These are phyloP conservation scores for Charanyca ferruginea DNA, from an alignment of 2,888 invertebrate genomes.

Conservation along the genomic window DNA sequence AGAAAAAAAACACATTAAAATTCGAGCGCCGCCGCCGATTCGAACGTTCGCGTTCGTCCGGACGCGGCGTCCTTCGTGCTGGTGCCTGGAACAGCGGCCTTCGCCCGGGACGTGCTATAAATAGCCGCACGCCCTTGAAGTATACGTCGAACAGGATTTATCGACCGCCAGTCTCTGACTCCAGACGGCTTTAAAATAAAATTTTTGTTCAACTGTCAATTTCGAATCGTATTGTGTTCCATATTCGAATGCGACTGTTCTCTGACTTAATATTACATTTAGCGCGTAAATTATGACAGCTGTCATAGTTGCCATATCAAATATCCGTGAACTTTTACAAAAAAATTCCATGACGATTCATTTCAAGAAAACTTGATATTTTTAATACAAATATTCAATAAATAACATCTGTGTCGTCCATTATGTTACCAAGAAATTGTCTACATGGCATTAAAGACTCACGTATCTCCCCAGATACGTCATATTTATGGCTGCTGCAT, in stretches of 20 bases:
- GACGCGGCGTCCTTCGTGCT: constrained; percentile 68
- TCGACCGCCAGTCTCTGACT: constrained; percentile 71
- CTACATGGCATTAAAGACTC: constrained; percentile 52
- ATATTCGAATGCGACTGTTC: constrained; percentile 47
- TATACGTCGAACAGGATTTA: constrained; percentile 87
- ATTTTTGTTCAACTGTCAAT: constrained; percentile 59
- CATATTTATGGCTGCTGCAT: constrained; percentile 82
- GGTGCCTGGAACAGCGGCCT: constrained; percentile 78
- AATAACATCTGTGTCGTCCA: constrained; percentile 45
- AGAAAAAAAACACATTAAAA: constrained; percentile 81
- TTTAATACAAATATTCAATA: constrained; percentile 42
- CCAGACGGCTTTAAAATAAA: constrained; percentile 62
- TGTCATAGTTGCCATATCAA: constrained; percentile 54
- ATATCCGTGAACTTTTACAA: constrained; percentile 42
- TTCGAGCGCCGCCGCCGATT: constrained; percentile 65
- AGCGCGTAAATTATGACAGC: constrained; percentile 48
- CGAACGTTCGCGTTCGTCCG: constrained; percentile 67
- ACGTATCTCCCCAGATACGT: constrained; percentile 76
- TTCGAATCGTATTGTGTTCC: constrained; percentile 57
- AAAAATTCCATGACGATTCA: constrained; percentile 10
- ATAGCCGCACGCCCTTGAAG: constrained; percentile 87
- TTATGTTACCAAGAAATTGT: constrained; percentile 56
- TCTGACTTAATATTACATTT: constrained; percentile 49
- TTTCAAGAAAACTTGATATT: constrained; percentile 32
- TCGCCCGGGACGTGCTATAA: constrained; percentile 84